A percentile compares a stretch with the other conserved stretches of the same genome.
phyloP scores from a whole-genome alignment of 2,797 vertebrate species.

The Gouania willdenowi region DNA sequence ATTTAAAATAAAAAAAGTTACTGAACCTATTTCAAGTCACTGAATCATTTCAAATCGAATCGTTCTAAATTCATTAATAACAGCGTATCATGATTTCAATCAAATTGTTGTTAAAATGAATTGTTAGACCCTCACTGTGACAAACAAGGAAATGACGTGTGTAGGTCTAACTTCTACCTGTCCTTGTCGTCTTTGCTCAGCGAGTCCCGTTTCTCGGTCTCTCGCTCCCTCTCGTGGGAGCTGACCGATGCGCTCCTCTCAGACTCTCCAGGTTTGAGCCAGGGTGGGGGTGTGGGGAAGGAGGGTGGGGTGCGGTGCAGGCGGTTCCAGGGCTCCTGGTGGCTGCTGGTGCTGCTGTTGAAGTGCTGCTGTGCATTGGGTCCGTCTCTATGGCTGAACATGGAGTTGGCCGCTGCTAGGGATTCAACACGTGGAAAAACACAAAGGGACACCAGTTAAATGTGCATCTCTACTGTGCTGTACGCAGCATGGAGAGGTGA shows the following conservation, averaged over 20 bases:
- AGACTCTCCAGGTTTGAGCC: slow-evolving; percentile 94
- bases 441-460: slow-evolving; percentile 54
- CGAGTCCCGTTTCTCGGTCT: slow-evolving; percentile 89
- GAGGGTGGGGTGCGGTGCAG: slow-evolving; percentile 95
- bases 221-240: slow-evolving; percentile 91
- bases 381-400: slow-evolving; percentile 96
- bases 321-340: slow-evolving; percentile 97
- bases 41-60: no score
- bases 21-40: no score
- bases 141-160: no score
- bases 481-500: background rate
- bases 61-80: no score
- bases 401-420: slow-evolving; percentile 85
- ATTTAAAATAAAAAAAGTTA: no score
- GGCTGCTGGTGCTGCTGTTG: slow-evolving; percentile 81
- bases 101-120: no score
- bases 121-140: no score
- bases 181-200: slow-evolving; percentile 94
- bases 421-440: slow-evolving; percentile 65
- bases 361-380: slow-evolving; percentile 85
- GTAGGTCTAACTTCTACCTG: no score
- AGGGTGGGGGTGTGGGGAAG: slow-evolving; percentile 97
- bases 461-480: slow-evolving; percentile 33
- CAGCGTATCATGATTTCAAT: no score
- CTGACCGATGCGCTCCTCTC: slow-evolving; percentile 91